Evolutionary conservation across 2,797 vertebrate genomes (phyloP), one percentile per base, ranked within the genome.

Genomic region (Lemur catta): DNA sequence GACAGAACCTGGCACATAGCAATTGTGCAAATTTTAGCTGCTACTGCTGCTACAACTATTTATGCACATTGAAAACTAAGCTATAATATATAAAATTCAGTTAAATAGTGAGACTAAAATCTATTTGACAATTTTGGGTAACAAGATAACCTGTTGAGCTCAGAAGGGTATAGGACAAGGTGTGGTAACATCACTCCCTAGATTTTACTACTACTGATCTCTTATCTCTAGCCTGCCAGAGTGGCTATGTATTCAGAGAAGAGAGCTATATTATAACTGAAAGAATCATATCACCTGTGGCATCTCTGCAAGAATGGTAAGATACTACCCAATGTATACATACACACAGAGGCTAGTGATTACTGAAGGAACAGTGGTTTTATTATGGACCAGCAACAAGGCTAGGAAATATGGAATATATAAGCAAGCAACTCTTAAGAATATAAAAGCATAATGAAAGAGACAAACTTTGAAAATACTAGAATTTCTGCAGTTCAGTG

Each of bases 21-120:
- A 43, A 48, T 1, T 38, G 8, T 0, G 4, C 50, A 72, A 15
- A 46, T 35, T 85, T 46, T 9, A 95, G 46, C 63, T 87, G 35
- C 24, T 30, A 30, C 48, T 87, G 30, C 74, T 35, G 33, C 50
- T 24, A 48, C n/a, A 41, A 50, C 72, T 41, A 46, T 2, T 2
- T 75, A 59, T 6, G 46, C 67, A 50, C 9, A 20, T 0, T 75
- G 15, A 84, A 90, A 81, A 79, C 22, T 20, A 14, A 46, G 8
- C 17, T 65, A 8, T 35, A 38, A 76, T 48, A 46, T 7, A 10
- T 17, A 5, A 63, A 90, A 93, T 24, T 15, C 26, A 2, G 20
- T 18, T 63, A 71, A 57, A 89, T 7, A 52, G 57, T 91, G 48
- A 96, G 48, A 95, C 50, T 43, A 79, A 88, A 93, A 88, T 24